These are phyloP conservation scores for Motacilla tschutschensis DNA, from an alignment of 2,113 vertebrate species.

Conservation along the genomic window DNA sequence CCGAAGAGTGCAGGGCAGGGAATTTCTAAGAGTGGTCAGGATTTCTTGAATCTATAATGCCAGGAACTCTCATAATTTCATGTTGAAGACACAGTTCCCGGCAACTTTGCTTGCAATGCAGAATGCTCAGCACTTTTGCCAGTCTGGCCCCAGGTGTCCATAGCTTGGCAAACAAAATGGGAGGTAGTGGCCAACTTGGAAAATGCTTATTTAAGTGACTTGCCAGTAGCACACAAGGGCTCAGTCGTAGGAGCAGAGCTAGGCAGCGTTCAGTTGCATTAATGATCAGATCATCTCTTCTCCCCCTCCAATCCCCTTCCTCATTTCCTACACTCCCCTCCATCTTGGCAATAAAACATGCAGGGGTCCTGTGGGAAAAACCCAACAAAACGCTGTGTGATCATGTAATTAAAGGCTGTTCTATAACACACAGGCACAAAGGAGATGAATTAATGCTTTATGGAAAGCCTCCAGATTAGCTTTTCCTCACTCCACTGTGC, in stretches of 20 bases:
- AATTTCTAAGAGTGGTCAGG: not conserved
- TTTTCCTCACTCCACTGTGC: conserved; percentile 11
- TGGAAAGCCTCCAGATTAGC: not conserved
- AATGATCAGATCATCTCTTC: conserved; percentile 28
- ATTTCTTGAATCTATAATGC: not conserved
- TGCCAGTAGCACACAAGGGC: conserved; percentile 37
- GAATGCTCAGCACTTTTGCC: not conserved
- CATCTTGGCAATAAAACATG: conserved; percentile 14
- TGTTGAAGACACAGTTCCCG: conserved; percentile 8
- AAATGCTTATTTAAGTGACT: conserved; percentile 38
- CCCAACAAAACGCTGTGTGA: not conserved
- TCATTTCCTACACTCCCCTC: conserved; percentile 24
- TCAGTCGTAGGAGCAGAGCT: not conserved
- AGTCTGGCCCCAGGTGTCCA: conserved; percentile 3
- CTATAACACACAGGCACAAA: conserved; percentile 9
- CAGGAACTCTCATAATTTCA: not conserved
- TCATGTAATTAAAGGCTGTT: conserved; percentile 20
- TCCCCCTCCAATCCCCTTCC: conserved; percentile 33
- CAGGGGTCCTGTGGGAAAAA: conserved; percentile 13
- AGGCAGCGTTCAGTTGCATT: not conserved
- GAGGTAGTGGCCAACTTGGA: conserved; percentile 20
- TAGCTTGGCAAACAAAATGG: conserved; percentile 19
- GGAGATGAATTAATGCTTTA: not conserved
- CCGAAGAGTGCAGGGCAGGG: not conserved
- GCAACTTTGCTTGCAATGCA: not conserved